Evolutionary conservation across 2,797 vertebrate genomes (phyloP).

Genomic region (Loriculus beryllinus): DNA sequence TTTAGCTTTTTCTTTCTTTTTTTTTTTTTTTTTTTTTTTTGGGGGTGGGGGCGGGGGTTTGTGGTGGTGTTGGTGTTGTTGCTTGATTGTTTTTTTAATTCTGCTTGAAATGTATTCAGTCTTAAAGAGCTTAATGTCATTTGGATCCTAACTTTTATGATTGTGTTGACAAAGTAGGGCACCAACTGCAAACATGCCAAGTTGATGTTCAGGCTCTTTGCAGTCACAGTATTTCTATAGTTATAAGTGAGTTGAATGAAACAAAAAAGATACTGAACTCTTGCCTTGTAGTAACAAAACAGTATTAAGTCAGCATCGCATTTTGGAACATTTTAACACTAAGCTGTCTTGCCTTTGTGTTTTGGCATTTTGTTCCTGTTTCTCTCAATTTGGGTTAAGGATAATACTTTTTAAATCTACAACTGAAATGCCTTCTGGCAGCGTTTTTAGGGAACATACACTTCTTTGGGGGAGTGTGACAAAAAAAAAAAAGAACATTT

Average conservation of each 20-base stretch:
- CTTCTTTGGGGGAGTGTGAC: not conserved
- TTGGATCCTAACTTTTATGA: not conserved
- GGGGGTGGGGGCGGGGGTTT: too few species aligned
- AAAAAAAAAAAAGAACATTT: not conserved
- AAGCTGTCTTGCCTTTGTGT: not conserved
- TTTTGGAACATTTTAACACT: not conserved
- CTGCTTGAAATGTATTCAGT: not conserved
- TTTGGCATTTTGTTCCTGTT: not conserved
- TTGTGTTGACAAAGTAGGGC: not conserved
- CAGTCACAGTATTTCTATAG: not conserved
- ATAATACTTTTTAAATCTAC: not conserved
- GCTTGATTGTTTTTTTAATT: not conserved
- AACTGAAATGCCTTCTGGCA: not conserved
- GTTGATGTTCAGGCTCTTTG: not conserved
- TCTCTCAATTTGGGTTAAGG: not conserved
- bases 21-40: accelerated
- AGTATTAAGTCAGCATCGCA: not conserved
- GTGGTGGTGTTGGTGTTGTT: too few species aligned
- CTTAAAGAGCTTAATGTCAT: not conserved
- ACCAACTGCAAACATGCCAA: not conserved
- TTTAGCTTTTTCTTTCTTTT: accelerated
- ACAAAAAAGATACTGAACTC: not conserved
- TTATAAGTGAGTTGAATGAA: not conserved
- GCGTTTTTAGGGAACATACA: not conserved
- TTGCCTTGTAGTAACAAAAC: not conserved